Evolutionary conservation across 1,140 invertebrate genomes (phyloP), one percentile per base, ranked within the genome.

Genomic region (Agrilus planipennis): DNA sequence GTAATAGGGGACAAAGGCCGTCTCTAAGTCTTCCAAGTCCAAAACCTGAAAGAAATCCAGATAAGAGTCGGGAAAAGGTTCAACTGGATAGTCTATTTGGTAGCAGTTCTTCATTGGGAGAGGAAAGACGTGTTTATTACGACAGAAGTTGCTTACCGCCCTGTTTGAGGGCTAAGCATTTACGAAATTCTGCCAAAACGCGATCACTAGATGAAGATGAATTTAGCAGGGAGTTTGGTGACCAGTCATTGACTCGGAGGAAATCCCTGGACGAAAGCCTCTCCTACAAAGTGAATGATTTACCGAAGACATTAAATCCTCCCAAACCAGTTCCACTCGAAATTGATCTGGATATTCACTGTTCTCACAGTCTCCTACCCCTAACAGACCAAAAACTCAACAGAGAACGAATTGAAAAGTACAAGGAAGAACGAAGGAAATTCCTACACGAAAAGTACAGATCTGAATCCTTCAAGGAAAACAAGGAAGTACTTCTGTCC

Each of bases 341-440:
- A 42, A 60, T 72, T 47, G 46, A 52, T 20, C 45, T 41, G 62
- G 29, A 68, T 61, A 39, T 41, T 2, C 22, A 34, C 12, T 9
- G 23, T 21, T 21, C 41, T 6, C 34, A 32, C 15, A 34, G 28
- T 16, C 15, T 17, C 16, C 12, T 25, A 3, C 5, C 18, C 17
- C 9, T 21, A 9, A 18, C 25, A 19, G 35, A 44, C 10, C 47
- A 50, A 41, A 57, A 75, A 50, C 48, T 76, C 4, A 77, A 82
- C 44, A 62, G 82, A 18, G 82, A 86, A 54, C 62, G 86, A 28
- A 91, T 91, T 46, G 86, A 90, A 59, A 82, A 84, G 55, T 91
- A 91, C 55, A 93, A 93, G 65, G 86, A 90, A 58, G 88, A 91
- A 56, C 67, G 89, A n/a, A 69, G 89, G 38, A 80, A 77, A 37